Conservation (phyloP, 2,797 vertebrate species). For the Buceros bicornis region DNA sequence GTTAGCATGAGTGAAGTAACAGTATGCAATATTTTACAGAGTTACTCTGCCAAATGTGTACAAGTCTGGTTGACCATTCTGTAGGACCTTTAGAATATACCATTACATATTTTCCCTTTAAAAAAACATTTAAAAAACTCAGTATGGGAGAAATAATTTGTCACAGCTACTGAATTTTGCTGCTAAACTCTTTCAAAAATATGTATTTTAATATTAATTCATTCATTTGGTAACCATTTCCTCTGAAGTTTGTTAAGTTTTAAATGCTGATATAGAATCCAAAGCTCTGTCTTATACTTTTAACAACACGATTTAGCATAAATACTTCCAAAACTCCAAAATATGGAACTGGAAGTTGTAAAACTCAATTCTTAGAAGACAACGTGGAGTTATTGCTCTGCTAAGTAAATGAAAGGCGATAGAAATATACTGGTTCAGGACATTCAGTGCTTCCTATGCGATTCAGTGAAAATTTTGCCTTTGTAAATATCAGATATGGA, state of each 20-base stretch:
- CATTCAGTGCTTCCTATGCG: background rate
- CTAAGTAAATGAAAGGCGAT: slow-evolving; percentile 33
- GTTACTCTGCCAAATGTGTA: slow-evolving; percentile 62
- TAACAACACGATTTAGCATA: background rate
- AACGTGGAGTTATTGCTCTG: slow-evolving; percentile 58
- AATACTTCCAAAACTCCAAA: background rate
- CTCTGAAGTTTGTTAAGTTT: background rate
- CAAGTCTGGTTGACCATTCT: slow-evolving; percentile 7
- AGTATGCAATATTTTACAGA: slow-evolving; percentile 60
- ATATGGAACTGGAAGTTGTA: background rate
- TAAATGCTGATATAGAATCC: background rate
- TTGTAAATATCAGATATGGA: background rate
- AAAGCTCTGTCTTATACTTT: background rate
- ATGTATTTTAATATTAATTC: background rate
- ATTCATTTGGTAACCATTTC: background rate
- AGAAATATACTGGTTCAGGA: background rate
- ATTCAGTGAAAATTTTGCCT: background rate
- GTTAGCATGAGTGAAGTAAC: slow-evolving; percentile 48
- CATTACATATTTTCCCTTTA: background rate
- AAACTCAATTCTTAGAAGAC: slow-evolving; percentile 9
- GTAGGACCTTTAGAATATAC: background rate
- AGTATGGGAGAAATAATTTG: background rate
- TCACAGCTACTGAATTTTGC: background rate
- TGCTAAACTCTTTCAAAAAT: slow-evolving; percentile 32
- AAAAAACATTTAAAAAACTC: background rate